Conservation (phyloP, 1,140 invertebrate species). For the Pseudoatta argentina region DNA sequence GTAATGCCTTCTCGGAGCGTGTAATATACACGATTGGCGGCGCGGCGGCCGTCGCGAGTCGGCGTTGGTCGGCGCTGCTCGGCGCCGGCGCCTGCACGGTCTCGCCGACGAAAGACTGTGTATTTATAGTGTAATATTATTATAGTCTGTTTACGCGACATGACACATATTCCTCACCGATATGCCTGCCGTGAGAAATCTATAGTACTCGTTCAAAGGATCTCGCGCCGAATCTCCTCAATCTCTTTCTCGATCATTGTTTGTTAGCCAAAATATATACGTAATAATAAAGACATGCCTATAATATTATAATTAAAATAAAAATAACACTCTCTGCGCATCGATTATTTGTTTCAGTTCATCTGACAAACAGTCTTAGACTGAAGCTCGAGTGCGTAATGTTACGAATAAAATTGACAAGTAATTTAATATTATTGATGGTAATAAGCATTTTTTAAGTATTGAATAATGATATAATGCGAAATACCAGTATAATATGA, state of each 20-base stretch:
- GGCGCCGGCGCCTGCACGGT: slow-evolving; percentile 75
- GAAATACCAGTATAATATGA: no score
- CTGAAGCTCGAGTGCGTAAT: no score
- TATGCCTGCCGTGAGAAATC: slow-evolving; percentile 41
- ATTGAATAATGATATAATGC: no score
- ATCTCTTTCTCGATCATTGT: background rate
- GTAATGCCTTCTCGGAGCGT: slow-evolving; percentile 75
- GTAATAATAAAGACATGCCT: background rate
- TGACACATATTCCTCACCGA: slow-evolving; percentile 76
- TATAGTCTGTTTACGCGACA: slow-evolving; percentile 79
- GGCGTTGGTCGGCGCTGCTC: slow-evolving; percentile 71
- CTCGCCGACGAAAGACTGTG: slow-evolving; percentile 44
- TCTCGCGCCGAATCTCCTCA: background rate
- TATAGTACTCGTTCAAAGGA: background rate
- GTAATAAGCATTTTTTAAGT: no score
- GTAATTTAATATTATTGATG: no score
- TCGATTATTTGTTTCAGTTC: no score
- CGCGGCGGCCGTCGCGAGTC: slow-evolving; percentile 53
- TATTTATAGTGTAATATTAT: slow-evolving; percentile 81
- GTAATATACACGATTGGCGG: slow-evolving; percentile 75
- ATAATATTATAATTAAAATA: no score
- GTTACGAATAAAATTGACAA: no score
- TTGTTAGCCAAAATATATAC: background rate
- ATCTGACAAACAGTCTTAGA: no score
- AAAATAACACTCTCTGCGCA: no score